A percentile compares a stretch with the other conserved stretches of the same genome.
Conservation (phyloP, 1,140 invertebrate genomes). For the Rhopalosiphum maidis region DNA sequence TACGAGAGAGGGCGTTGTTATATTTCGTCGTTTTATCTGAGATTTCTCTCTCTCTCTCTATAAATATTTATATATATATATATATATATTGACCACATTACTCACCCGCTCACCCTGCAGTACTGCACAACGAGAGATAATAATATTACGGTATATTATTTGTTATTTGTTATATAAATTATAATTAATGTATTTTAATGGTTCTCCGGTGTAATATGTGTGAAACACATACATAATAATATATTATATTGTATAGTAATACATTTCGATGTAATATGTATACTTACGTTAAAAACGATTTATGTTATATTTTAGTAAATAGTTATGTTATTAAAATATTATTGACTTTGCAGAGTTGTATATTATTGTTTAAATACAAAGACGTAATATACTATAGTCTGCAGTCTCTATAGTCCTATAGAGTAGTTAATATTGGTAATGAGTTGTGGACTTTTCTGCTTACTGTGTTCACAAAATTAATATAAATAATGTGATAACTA, state of each 20-base stretch:
- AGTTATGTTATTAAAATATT: neutral
- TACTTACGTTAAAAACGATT: neutral
- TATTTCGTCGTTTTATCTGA: constrained; percentile 33
- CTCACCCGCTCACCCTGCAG: neutral
- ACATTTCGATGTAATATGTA: neutral
- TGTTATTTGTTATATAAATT: constrained; percentile 4
- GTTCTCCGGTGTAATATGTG: neutral
- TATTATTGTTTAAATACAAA: neutral
- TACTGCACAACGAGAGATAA: neutral
- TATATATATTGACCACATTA: neutral
- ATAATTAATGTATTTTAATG: constrained; percentile 19
- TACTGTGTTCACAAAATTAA: too few species aligned
- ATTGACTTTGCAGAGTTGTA: neutral
- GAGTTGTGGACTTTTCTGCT: too few species aligned
- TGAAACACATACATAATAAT: neutral
- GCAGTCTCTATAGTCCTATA: too few species aligned
- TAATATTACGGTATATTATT: neutral
- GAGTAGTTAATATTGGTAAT: too few species aligned
- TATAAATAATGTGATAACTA: too few species aligned
- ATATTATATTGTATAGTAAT: neutral
- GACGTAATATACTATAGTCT: neutral
- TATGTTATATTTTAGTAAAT: too few species aligned
- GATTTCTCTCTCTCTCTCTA: constrained; percentile 8
- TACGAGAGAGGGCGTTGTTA: neutral
- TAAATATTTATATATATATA: neutral